Conservation (phyloP, 2,113 vertebrate genomes). For the Oryctolagus cuniculus region mOryCun1.1 NC_091452.1:15088501-15089000, state of each 20-base stretch:
- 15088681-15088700: background rate
- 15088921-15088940: constrained; percentile 87
- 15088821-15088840: constrained; percentile 47
- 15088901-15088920: constrained; percentile 83
- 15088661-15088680: background rate
- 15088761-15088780: background rate
- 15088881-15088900: constrained; percentile 84
- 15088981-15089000: constrained; percentile 82
- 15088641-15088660: background rate
- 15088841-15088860: constrained; percentile 69
- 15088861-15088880: constrained; percentile 80
- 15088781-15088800: background rate
- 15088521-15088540: background rate
- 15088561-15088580: background rate
- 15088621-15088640: background rate
- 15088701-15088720: background rate
- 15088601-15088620: background rate
- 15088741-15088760: background rate
- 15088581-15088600: background rate
- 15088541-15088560: background rate
- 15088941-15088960: constrained; percentile 82
- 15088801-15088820: background rate
- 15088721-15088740: background rate
- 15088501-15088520: background rate
- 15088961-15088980: constrained; percentile 78